Conservation (phyloP, 2,888 invertebrate genomes). For the Pyralis farinalis region DNA sequence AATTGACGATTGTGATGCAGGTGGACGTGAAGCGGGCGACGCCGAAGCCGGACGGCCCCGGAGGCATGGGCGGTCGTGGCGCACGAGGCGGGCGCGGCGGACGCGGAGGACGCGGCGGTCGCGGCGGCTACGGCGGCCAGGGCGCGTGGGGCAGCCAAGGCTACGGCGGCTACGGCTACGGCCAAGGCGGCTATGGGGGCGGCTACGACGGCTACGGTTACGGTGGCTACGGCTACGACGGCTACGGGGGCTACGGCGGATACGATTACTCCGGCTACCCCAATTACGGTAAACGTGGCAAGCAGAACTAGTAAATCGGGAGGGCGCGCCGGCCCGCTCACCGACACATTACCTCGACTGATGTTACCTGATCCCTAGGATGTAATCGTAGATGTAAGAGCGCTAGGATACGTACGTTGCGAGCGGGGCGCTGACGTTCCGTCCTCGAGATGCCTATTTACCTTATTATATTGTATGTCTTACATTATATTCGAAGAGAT, state of each 20-base stretch:
- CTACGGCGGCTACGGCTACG: slow-evolving; percentile 86
- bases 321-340: slow-evolving; percentile 64
- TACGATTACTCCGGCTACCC: slow-evolving; percentile 91
- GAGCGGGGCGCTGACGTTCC: slow-evolving; percentile 68
- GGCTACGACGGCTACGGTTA: slow-evolving; percentile 88
- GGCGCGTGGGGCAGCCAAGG: slow-evolving; percentile 85
- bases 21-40: slow-evolving; percentile 98
- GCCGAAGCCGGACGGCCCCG: slow-evolving; percentile 91
- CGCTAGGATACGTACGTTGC: slow-evolving; percentile 52
- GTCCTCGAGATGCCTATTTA: slow-evolving; percentile 74
- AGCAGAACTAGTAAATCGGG: slow-evolving; percentile 69
- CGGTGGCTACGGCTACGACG: slow-evolving; percentile 87
- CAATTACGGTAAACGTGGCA: slow-evolving; percentile 88
- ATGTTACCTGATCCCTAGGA: slow-evolving; percentile 78
- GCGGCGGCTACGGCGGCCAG: slow-evolving; percentile 84
- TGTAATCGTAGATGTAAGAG: slow-evolving; percentile 69
- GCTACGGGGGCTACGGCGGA: slow-evolving; percentile 89
- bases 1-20: slow-evolving; percentile 48
- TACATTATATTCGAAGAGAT: slow-evolving; percentile 59
- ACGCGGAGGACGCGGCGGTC: slow-evolving; percentile 86
- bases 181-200: slow-evolving; percentile 86
- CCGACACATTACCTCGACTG: slow-evolving; percentile 80
- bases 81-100: slow-evolving; percentile 84
- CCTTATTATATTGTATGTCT: slow-evolving; percentile 58
- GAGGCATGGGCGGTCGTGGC: slow-evolving; percentile 84